Evolutionary conservation across 2,797 vertebrate species (phyloP), one percentile per base, ranked within the genome.

Genomic region (Melopsittacus undulatus): DNA sequence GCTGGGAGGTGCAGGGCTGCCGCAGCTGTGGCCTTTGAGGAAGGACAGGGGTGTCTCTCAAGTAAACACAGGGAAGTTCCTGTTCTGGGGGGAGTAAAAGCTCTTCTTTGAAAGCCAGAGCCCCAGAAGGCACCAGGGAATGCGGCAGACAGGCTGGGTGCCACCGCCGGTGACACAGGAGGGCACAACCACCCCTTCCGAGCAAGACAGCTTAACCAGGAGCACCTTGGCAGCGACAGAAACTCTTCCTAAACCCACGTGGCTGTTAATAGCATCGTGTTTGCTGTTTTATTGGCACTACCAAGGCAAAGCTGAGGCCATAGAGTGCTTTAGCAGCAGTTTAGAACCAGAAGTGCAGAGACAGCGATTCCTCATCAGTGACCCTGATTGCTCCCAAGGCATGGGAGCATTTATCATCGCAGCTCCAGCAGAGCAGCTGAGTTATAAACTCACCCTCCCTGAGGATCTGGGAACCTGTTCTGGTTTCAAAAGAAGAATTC

Each of bases 391-490:
- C n/a, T 38, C 38, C 36, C 5, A 0, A 27, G 17, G 40, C 11
- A 24, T 13, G 3, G 49, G 29, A 63, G 30, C 6, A 3, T 36
- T 43, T 24, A 15, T 59, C 30, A 2, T 15, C 4, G 7, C 74
- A 17, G 56, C 30, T 34, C 18, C 45, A 5, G 49, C 68, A 12
- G 40, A 19, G 38, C 68, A 6, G 14, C 74, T 21, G 52, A 2
- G 9, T 20, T 30, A 14, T 5, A 6, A 21, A 4, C 34, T n/a
- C 2, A 2, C 19, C 15, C 48, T 46, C 23, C 1, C 29, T 4
- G 29, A 16, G 86, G 78, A 23, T 13, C 17, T 16, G 49, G 64
- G 36, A 64, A 49, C 27, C 42, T 38, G 30, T 21, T 43, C 40
- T 11, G 1, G 70, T 36, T 68, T 68, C 42, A 23, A 42, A 54